Base-by-base conservation (phyloP, 2,113 vertebrate genomes). In the Pachycephala philippinensis region DNA sequence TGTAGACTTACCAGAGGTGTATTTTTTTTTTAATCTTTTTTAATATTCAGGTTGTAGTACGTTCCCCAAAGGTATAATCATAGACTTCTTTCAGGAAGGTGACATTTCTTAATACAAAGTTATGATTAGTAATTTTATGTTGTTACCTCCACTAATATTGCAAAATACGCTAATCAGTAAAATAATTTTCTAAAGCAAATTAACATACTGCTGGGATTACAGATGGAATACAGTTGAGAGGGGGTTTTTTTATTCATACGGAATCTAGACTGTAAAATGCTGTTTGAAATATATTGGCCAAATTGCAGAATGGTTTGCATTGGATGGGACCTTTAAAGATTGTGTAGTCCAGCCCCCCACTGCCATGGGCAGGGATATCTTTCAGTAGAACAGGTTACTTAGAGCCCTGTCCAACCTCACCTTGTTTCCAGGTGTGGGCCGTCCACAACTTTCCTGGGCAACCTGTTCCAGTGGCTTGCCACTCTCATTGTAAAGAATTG, bases 341-440 rank as follows among this genome's bases (percentile, higher is more conserved):
- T 4, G 22, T 45, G 16, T 74, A 22, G 23, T 65, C 28, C 40
- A 64, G 1, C 9, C 13, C n/a, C 2, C 4, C 18, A 15, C 21
- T 70, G 20, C 64, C 4, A 0, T 47, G 15, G 26, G 13, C 39
- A 64, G 24, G 28, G 26, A 11, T 12, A 10, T 47, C 19, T 72
- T 64, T 6, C 19, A 31, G 30, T 31, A 28, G 42, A 37, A 3
- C 7, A 19, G 5, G 17, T 24, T 72, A 16, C 26, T 45, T 40
- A n/a, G 4, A 70, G 20, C 21, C 26, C 13, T 4, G 3, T 61
- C 35, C 33, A 52, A 0, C 14, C 42, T 76, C 27, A 2, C 1
- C 1, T 35, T 35, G 3, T 52, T 65, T 35, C 19, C 9, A 35
- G 23, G 11, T 9, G 13, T 22, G 63, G 21, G 12, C 16, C 15